Percentiles rank a stretch among this genome's conserved stretches.
These are phyloP conservation scores for Adoxophyes honmai DNA, from an alignment of 1,140 invertebrate species.

Conservation along the genomic window DNA sequence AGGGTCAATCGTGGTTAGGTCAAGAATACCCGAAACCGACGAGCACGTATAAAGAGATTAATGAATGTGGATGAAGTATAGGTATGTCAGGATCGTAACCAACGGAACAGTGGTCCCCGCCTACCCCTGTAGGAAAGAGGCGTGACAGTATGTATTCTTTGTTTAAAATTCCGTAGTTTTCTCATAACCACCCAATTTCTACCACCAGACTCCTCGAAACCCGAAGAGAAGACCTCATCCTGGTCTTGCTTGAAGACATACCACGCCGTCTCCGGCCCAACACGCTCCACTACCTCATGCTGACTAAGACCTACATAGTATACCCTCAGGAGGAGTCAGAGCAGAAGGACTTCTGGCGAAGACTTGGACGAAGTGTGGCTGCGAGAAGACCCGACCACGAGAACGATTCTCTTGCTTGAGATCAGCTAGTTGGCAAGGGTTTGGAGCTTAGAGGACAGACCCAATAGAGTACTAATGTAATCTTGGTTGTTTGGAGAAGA, in stretches of 20 bases:
- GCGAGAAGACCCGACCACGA: slow-evolving; percentile 47
- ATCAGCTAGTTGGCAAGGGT: neutral
- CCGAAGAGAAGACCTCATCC: slow-evolving; percentile 78
- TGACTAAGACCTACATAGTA: slow-evolving; percentile 81
- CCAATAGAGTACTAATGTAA: too few relatives aligned
- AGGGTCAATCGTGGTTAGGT: too few relatives aligned
- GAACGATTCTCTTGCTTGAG: slow-evolving; percentile 52
- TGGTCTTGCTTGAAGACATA: slow-evolving; percentile 81
- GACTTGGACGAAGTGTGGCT: slow-evolving; percentile 56
- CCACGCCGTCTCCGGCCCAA: slow-evolving; percentile 77
- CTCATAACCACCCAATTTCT: neutral
- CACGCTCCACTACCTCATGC: slow-evolving; percentile 80
- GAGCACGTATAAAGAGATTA: too few relatives aligned
- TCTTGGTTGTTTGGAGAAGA: too few relatives aligned
- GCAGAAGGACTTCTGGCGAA: slow-evolving; percentile 58
- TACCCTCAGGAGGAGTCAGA: slow-evolving; percentile 76
- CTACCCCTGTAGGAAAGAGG: too few relatives aligned
- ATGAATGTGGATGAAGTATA: too few relatives aligned
- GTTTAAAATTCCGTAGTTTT: neutral
- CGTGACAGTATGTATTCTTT: too few relatives aligned
- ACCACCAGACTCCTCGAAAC: slow-evolving; percentile 77
- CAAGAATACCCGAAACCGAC: too few relatives aligned
- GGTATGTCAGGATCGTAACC: too few relatives aligned
- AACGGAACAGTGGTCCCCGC: too few relatives aligned
- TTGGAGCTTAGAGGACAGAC: too few relatives aligned